Percentiles rank a stretch among this genome's conserved stretches.
These are phyloP conservation scores for Alviniconcha marisindica DNA, from an alignment of 1,140 invertebrate species.

Conservation along the genomic window DNA sequence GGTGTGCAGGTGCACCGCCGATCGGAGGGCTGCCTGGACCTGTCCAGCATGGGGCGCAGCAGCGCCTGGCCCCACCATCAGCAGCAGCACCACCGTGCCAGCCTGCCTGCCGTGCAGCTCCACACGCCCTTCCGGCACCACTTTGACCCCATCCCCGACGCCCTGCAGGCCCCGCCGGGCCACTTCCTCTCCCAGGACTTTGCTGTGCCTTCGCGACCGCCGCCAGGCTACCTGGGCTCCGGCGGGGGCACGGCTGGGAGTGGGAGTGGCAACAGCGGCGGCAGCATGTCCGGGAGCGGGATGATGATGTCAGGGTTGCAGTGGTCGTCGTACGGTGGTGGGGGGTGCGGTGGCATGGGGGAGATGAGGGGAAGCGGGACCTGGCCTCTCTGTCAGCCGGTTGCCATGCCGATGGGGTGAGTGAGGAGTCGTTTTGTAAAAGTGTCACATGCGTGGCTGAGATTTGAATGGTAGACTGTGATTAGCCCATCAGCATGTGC, in stretches of 20 bases:
- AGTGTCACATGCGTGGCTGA: no score
- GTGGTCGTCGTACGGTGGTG: conserved; percentile 45
- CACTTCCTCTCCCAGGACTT: conserved; percentile 32
- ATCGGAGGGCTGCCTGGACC: conserved; percentile 69
- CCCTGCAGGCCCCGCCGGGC: conserved; percentile 37
- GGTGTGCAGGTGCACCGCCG: conserved; percentile 62
- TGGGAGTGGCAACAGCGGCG: conserved; percentile 1
- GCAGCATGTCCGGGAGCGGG: conserved; percentile 4
- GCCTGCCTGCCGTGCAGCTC: conserved; percentile 58
- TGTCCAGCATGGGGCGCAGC: conserved; percentile 55
- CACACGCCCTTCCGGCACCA: conserved; percentile 35
- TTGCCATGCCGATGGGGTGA: conserved; percentile 49
- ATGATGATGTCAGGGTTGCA: conserved; percentile 43
- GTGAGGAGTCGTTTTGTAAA: not conserved
- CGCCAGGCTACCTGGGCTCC: conserved; percentile 37
- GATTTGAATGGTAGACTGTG: no score
- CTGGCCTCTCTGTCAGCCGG: conserved; percentile 56
- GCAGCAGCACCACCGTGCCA: conserved; percentile 59
- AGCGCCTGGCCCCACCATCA: conserved; percentile 55
- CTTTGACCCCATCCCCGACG: conserved; percentile 16
- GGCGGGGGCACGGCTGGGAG: not conserved
- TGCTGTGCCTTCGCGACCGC: conserved; percentile 1
- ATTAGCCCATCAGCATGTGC: no score
- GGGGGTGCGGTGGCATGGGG: conserved; percentile 35
- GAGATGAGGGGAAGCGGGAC: conserved; percentile 50